Base-by-base conservation (phyloP, 2,797 vertebrate genomes). In the Sebastes itinus region DNA sequence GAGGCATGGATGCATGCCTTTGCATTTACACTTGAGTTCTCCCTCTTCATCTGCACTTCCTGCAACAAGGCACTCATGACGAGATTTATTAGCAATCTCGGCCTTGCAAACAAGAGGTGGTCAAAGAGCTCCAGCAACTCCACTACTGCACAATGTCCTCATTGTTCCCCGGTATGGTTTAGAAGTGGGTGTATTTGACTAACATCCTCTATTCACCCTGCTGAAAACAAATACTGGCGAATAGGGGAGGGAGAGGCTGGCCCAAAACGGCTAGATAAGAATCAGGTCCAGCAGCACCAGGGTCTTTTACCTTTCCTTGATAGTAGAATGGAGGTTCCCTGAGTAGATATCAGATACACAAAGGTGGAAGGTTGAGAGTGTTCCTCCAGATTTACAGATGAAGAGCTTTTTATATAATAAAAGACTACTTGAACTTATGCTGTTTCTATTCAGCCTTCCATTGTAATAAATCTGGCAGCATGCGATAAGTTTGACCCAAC, bases 131-230 rank as follows among this genome's bases (percentile, higher is more conserved):
- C 63, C 84, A 77, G 77, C 68, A 22, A 59, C 72, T 75, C 75
- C 25, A 64, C 72, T 23, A 9, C 30, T 10, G 35, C 74, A 93
- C 94, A 95, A 90, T 90, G 89, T 84, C 85, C 72, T 75, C 80
- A 92, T 95, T 95, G 94, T 95, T 92, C 92, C 81, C 63, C 32
- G 8, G 54, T 49, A 63, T 69, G 78, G 84, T 84, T 91, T 74
- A 78, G 80, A 89, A 87, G 85, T 81, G 81, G 88, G 73, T 78
- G 80, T 87, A 88, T 82, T 89, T 86, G 83, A 92, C 84, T 79
- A 81, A 88, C 82, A 82, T 87, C 71, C 83, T 85, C 77, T 6
- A 76, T 91, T 90, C 80, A 84, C 71, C 68, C 63, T 7, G 69
- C 61, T 85, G 87, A 78, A 91, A 89, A 91, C 90, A 93, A 92